These are phyloP conservation scores for Carcinoscorpius rotundicauda DNA, from an alignment of 1,140 invertebrate species.

Conservation along the genomic window DNA sequence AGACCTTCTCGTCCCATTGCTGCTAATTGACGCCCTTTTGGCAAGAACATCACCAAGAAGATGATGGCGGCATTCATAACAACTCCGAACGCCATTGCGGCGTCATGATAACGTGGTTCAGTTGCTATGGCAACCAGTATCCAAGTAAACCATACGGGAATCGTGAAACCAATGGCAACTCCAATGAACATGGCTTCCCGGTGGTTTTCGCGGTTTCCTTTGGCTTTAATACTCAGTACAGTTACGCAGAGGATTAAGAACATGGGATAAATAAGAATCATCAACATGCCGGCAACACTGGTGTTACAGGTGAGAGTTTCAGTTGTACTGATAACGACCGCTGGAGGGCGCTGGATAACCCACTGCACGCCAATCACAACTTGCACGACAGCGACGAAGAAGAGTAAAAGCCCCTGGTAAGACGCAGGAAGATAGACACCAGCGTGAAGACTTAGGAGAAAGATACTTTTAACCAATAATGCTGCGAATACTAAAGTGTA, in stretches of 20 bases:
- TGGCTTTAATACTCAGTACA: conserved; percentile 56
- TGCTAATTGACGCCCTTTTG: conserved; percentile 60
- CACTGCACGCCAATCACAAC: conserved; percentile 53
- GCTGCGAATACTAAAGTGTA: conserved; percentile 82
- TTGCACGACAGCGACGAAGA: conserved; percentile 53
- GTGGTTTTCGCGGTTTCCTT: conserved; percentile 77
- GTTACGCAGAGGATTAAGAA: conserved; percentile 72
- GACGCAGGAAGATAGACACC: conserved; percentile 82
- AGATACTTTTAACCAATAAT: conserved; percentile 83
- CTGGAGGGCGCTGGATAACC: conserved; percentile 27
- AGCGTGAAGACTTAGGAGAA: conserved; percentile 76
- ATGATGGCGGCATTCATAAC: conserved; percentile 65
- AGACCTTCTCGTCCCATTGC: conserved; percentile 66
- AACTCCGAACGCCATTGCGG: conserved; percentile 54
- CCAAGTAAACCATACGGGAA: conserved; percentile 83
- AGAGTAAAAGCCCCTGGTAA: conserved; percentile 71
- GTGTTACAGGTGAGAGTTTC: conserved; percentile 13
- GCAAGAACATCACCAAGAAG: conserved; percentile 81
- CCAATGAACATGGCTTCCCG: conserved; percentile 81
- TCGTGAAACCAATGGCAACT: conserved; percentile 63
- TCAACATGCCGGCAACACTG: conserved; percentile 44
- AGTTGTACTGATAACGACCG: conserved; percentile 2
- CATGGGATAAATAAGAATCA: conserved; percentile 65
- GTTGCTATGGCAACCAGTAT: conserved; percentile 36
- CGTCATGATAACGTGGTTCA: conserved; percentile 9